Evolutionary conservation across 2,113 vertebrate genomes (phyloP), one percentile per base, ranked within the genome.

Genomic region (Bubalus kerabau): DNA sequence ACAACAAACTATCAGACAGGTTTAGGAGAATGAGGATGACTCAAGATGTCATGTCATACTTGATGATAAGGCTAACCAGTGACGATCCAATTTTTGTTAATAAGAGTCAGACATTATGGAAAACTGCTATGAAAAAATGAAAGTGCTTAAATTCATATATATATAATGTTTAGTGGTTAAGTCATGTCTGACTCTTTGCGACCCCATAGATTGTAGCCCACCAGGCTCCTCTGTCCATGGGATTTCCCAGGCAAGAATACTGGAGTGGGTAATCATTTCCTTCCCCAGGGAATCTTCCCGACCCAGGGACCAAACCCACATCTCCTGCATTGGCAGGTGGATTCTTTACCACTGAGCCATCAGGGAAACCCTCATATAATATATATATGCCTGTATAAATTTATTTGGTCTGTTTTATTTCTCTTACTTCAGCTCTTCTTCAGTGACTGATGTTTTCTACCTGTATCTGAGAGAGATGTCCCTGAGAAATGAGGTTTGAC

Each of bases 51-150:
- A 96, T 90, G 78, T 76, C 97, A 94, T 98, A 97, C 96, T 96
- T 97, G 96, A 97, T 96, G 57, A 60, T 95, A 82, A 97, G 23
- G 12, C 43, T 91, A 98, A 95, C 88, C 95, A 97, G 64, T 91
- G 97, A 95, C 88, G 82, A 98, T 87, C 60, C 94, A 97, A 98
- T 97, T 98, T 97, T 94, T 97, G 95, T 96, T 97, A 98, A 96
- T 97, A 98, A 98, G 97, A 97, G 88, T 96, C 97, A 97, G 83
- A 93, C 98, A 97, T 96, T 95, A 94, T 96, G 90, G 95, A 98
- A 98, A 98, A 87, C 76, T 0, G 3, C 80, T 98, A 91, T 94
- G 85, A 97, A 94, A 97, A 97, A 97, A 95, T 90, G n/a, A 36
- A 71, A 97, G 19, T 98, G 67, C 98, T 98, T 94, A 90, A 98